Base-by-base conservation (phyloP, 37 sponge, comb jelly and placozoan species). In the Bolinopsis microptera region DNA sequence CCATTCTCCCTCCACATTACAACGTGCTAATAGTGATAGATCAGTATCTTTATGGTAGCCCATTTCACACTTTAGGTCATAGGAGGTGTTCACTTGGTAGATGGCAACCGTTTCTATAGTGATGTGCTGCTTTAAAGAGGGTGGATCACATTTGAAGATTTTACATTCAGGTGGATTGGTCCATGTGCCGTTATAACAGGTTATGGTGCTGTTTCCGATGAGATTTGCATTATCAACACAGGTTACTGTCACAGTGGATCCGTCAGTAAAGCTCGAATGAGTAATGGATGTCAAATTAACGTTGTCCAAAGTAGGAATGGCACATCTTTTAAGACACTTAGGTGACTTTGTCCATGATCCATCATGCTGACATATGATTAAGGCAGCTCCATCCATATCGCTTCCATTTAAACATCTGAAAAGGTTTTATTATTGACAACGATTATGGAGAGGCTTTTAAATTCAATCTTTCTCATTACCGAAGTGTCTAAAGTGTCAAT, bases 151-250 rank as follows among this genome's bases (percentile, higher is more conserved):
- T 32, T 32, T 77, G 35, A 34, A 77, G 80, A 77, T 77, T 34
- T 34, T 35, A 34, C 80, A 77, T 35, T 1, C 0, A 9, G 80
- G 80, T 32, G 22, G 22, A 9, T 32, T 32, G 27, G 36, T 32
- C 80, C 80, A 77, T 21, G 80, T 77, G 27, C 80, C 80, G 33
- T 77, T 77, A 1, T 31, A 32, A 77, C 80, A 77, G 2, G 9
- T 35, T 77, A 77, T 33, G 5, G 80, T 35, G 35, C 33, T 16
- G 33, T 27, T 32, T 1, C 80, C 80, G 28, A 32, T 27, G 80
- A 77, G 80, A 16, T 35, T 77, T 5, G 80, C 80, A 77, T 77
- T 32, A 9, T 77, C 18, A 34, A 34, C 33, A 32, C 80, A 77
- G 0, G 36, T 9, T 32, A 77, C 21, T 27, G 1, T 77, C 0